phyloP scores from a whole-genome alignment of 64 coral and sea anemone genomes.

The Montipora sp. region DNA sequence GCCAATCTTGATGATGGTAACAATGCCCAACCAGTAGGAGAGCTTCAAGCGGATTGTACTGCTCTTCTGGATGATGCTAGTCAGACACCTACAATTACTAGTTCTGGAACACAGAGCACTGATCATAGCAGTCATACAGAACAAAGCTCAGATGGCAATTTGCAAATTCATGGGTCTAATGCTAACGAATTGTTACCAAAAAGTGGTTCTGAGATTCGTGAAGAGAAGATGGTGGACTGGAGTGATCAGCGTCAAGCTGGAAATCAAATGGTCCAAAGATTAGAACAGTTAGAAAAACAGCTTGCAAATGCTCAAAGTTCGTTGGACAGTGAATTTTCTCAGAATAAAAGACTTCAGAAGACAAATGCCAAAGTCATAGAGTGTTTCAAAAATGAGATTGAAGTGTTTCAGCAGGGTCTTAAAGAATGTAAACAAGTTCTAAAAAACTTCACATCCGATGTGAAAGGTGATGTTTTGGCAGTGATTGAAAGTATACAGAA shows the following conservation, averaged over 20 bases:
- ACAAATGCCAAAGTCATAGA: slow-evolving; percentile 5
- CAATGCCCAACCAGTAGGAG: slow-evolving; percentile 41
- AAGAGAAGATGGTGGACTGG: slow-evolving; percentile 36
- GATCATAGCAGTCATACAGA: slow-evolving; percentile 82
- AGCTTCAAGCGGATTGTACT: slow-evolving; percentile 47
- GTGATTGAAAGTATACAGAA: slow-evolving; percentile 8
- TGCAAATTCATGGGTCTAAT: not conserved
- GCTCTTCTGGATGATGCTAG: slow-evolving; percentile 71
- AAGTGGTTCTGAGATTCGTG: not conserved
- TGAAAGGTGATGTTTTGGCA: slow-evolving; percentile 31
- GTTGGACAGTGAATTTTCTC: slow-evolving; percentile 12
- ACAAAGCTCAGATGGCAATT: slow-evolving; percentile 12
- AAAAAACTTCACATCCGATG: not conserved
- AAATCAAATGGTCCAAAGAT: slow-evolving; percentile 55
- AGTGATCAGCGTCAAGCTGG: slow-evolving; percentile 6
- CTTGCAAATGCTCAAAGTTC: not conserved
- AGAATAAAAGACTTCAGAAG: slow-evolving; percentile 17
- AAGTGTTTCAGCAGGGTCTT: slow-evolving; percentile 27
- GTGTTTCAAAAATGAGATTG: slow-evolving; percentile 20
- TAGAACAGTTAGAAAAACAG: slow-evolving; percentile 39
- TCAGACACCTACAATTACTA: slow-evolving; percentile 77
- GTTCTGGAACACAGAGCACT: slow-evolving; percentile 80
- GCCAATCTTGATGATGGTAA: not conserved
- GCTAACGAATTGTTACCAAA: not conserved
- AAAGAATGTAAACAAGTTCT: slow-evolving; percentile 20